Evolutionary conservation across 2,113 vertebrate genomes (phyloP), one percentile per base, ranked within the genome.

Genomic region (Ammodytes dubius): DNA sequence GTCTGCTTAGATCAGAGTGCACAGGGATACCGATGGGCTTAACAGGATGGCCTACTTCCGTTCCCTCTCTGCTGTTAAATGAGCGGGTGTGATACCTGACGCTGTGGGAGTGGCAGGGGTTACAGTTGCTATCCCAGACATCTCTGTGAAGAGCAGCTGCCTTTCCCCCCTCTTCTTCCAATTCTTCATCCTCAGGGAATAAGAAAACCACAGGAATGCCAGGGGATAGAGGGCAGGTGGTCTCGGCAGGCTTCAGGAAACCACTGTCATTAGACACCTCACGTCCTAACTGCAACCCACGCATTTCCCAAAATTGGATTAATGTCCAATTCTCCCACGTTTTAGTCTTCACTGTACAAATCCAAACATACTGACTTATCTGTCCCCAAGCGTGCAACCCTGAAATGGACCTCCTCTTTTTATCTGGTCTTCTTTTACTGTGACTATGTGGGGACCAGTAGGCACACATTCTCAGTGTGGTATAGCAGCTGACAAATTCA

Each of bases 81-180:
- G 85, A 72, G 64, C 42, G 71, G 65, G 66, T 78, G 83, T 90
- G 92, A 93, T 88, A 94, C 92, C 89, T 84, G 82, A 93, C 4
- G 86, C 91, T 82, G 66, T 78, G 85, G 88, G 90, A 86, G 89
- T 60, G 86, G 70, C 81, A 52, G 70, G 77, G 89, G 89, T 87
- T 88, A 88, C 83, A 81, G 87, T 86, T 88, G 90, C 91, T 84
- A 90, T 92, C 86, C 77, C 87, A 79, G 90, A 88, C 83, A 89
- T 91, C 83, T 82, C 89, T 92, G 89, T 88, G 90, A 88, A 77
- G 82, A 92, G 89, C 92, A 94, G 93, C 93, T 93, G 93, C 82
- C 81, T 82, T 45, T 39, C 53, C 46, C 49, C 58, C 71, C 69
- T 70, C 64, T 69, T 61, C 53, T 59, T 60, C 70, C 52, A 50